Percentiles rank a stretch among this genome's conserved stretches.
phyloP scores from a whole-genome alignment of 2,113 vertebrate genomes.

The Ophthalmolycus amberensis region DNA sequence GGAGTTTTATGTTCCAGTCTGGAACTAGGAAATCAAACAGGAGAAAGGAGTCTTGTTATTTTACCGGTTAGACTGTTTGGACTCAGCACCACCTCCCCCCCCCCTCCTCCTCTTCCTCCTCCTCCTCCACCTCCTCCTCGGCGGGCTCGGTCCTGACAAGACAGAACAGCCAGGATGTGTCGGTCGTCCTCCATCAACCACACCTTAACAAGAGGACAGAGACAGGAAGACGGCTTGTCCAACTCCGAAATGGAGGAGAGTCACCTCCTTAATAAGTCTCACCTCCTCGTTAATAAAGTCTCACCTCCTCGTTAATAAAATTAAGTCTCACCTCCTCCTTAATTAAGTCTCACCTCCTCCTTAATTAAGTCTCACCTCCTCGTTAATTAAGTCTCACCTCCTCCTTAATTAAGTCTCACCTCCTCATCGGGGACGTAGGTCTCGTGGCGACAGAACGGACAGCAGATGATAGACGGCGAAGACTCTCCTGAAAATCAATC shows the following conservation, averaged over 20 bases:
- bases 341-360: background rate
- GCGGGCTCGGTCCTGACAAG: slow-evolving; percentile 74
- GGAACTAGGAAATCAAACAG: background rate
- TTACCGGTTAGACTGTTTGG: slow-evolving; percentile 82
- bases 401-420: background rate
- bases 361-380: background rate
- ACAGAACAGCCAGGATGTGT: slow-evolving; percentile 83
- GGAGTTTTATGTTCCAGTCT: background rate
- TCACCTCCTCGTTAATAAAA: background rate
- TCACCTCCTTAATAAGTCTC: background rate
- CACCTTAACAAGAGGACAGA: slow-evolving; percentile 59
- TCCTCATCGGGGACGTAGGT: slow-evolving; percentile 76
- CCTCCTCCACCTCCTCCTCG: slow-evolving; percentile 45
- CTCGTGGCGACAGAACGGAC: slow-evolving; percentile 91
- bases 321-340: background rate
- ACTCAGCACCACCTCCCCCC: slow-evolving; percentile 85
- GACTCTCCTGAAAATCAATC: slow-evolving; percentile 68
- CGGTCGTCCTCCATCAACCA: slow-evolving; percentile 87
- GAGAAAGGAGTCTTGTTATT: too few species aligned
- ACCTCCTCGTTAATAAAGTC: background rate
- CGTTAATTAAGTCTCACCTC: background rate
- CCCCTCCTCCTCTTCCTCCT: slow-evolving; percentile 14
- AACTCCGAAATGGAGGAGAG: background rate
- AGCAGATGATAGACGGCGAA: slow-evolving; percentile 82
- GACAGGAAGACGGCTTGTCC: background rate